A percentile compares a stretch with the other conserved stretches of the same genome.
Conservation (phyloP, 2,888 invertebrate genomes). For the Panzeria rudis region DNA sequence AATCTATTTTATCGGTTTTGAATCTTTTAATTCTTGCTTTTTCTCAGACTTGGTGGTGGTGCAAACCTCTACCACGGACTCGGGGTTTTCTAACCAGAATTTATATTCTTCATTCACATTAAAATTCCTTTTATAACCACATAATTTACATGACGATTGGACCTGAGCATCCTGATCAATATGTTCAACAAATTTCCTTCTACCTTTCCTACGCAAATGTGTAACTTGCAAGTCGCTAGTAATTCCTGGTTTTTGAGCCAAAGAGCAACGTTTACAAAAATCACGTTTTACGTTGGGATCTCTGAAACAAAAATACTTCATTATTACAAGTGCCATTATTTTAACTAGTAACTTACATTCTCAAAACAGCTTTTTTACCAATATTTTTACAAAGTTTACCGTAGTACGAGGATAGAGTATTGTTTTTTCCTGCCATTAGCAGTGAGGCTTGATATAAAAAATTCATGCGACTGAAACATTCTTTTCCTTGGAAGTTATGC, state of each 20-base stretch:
- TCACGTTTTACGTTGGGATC: conserved; percentile 81
- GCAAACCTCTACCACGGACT: conserved; percentile 77
- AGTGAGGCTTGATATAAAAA: conserved; percentile 82
- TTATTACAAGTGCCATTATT: background rate
- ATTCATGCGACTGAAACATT: conserved; percentile 81
- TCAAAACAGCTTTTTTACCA: conserved; percentile 80
- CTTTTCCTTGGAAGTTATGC: conserved; percentile 75
- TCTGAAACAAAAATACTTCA: conserved; percentile 72
- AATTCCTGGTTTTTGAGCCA: conserved; percentile 78
- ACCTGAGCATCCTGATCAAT: conserved; percentile 73
- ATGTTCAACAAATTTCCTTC: background rate
- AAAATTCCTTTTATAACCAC: conserved; percentile 77
- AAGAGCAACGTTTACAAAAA: conserved; percentile 81
- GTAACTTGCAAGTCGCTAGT: conserved; percentile 76
- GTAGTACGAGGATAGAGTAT: conserved; percentile 80
- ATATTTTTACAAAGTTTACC: conserved; percentile 81
- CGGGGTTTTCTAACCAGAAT: conserved; percentile 81
- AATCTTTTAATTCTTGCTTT: background rate
- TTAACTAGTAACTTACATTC: conserved; percentile 78
- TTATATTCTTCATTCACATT: conserved; percentile 77
- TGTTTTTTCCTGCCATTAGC: conserved; percentile 80
- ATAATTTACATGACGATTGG: conserved; percentile 78
- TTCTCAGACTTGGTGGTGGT: conserved; percentile 18
- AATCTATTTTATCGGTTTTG: background rate
- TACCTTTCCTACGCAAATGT: conserved; percentile 48